Conservation (phyloP, 53 echinoderm and acorn worm species). For the Holothuria scabra region DNA sequence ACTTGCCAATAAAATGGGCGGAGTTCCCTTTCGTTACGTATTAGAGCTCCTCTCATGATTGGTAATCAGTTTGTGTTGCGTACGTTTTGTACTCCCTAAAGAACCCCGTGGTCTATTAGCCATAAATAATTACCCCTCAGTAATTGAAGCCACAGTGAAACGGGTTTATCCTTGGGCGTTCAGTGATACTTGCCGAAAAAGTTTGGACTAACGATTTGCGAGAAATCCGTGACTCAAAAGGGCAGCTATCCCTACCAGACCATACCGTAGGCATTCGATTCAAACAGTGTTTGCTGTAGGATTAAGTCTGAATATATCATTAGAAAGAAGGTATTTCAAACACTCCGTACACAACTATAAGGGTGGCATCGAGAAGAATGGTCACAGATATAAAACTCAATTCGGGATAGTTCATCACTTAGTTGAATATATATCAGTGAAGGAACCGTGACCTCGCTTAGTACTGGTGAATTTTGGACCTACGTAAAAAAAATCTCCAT, state of each 20-base stretch:
- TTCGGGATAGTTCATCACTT: too few species aligned
- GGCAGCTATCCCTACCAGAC: background rate
- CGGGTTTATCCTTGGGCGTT: constrained; percentile 3
- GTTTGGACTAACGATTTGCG: background rate
- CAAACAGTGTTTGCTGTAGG: constrained; percentile 20
- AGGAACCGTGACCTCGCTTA: too few species aligned
- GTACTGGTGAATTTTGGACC: too few species aligned
- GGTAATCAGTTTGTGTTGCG: constrained; percentile 7
- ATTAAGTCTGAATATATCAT: constrained; percentile 17
- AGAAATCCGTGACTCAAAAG: background rate
- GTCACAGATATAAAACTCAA: too few species aligned
- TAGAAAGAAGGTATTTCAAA: background rate
- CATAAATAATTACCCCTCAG: constrained; percentile 18
- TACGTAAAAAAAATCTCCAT: too few species aligned
- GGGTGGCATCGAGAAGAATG: too few species aligned
- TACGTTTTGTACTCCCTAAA: background rate
- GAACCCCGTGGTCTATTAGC: constrained; percentile 7
- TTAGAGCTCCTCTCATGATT: background rate
- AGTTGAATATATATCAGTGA: too few species aligned
- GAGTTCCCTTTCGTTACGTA: too few species aligned
- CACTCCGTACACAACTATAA: too few species aligned
- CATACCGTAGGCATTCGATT: constrained; percentile 3
- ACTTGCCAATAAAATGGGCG: too few species aligned
- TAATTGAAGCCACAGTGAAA: constrained; percentile 9
- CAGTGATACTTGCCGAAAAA: background rate